Conservation (phyloP, 2,797 vertebrate species). For the Hyperoplus lanceolatus region DNA sequence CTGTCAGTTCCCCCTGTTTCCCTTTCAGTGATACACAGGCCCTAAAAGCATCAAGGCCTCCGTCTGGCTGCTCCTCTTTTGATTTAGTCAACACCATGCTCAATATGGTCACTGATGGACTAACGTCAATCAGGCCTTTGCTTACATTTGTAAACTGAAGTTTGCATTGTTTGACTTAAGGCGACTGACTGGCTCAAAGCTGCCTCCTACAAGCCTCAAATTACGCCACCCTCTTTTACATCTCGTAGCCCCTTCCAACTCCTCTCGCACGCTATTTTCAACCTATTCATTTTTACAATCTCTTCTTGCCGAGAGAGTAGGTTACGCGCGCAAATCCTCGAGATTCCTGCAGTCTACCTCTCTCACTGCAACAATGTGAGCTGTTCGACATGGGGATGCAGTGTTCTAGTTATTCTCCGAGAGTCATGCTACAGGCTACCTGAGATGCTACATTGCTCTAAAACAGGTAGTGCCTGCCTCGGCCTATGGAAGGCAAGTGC, state of each 20-base stretch:
- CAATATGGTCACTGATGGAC: slow-evolving; percentile 70
- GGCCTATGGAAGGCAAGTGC: slow-evolving; percentile 67
- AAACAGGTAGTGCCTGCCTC: slow-evolving; percentile 69
- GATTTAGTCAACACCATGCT: slow-evolving; percentile 58
- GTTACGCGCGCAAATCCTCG: slow-evolving; percentile 82
- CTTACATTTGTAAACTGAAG: slow-evolving; percentile 75
- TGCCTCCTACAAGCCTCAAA: slow-evolving; percentile 76
- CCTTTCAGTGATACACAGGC: slow-evolving; percentile 73
- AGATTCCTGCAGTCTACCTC: slow-evolving; percentile 82
- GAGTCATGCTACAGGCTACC: slow-evolving; percentile 28
- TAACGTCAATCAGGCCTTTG: slow-evolving; percentile 75
- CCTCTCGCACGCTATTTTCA: slow-evolving; percentile 85
- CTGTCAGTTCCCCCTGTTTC: slow-evolving; percentile 62
- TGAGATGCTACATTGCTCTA: slow-evolving; percentile 61
- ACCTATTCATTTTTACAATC: slow-evolving; percentile 88
- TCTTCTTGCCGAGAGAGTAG: slow-evolving; percentile 82
- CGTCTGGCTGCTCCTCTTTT: slow-evolving; percentile 66
- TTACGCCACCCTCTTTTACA: slow-evolving; percentile 84
- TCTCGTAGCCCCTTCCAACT: slow-evolving; percentile 82
- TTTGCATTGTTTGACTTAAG: slow-evolving; percentile 70
- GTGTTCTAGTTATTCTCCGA: slow-evolving; percentile 41
- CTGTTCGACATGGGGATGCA: slow-evolving; percentile 59
- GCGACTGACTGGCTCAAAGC: slow-evolving; percentile 69
- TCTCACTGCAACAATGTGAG: slow-evolving; percentile 62
- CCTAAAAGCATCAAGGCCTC: slow-evolving; percentile 78